phyloP scores from a whole-genome alignment of 2,888 invertebrate genomes.

The Galeruca laticollis region DNA sequence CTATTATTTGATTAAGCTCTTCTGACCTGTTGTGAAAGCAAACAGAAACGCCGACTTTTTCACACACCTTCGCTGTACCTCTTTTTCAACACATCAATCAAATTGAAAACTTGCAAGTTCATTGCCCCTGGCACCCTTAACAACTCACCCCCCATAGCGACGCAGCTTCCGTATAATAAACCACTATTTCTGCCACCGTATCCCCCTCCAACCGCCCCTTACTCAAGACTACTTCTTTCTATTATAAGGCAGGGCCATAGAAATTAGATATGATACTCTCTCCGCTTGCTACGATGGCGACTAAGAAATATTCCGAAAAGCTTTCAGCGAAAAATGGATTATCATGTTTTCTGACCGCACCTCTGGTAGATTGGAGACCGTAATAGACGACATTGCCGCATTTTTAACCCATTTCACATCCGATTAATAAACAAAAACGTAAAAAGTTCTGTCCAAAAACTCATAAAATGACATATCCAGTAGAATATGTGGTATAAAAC shows the following conservation, averaged over 20 bases:
- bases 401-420: neutral
- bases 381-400: slow-evolving; percentile 14
- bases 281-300: slow-evolving; percentile 21
- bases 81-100: slow-evolving; percentile 27
- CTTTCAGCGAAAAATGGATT: slow-evolving; percentile 47
- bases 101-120: slow-evolving; percentile 37
- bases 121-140: slow-evolving; percentile 44
- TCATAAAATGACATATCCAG: neutral
- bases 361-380: slow-evolving; percentile 26
- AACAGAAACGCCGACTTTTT: neutral
- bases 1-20: neutral
- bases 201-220: slow-evolving; percentile 7
- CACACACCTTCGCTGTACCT: slow-evolving; percentile 11
- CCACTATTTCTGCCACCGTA: slow-evolving; percentile 43
- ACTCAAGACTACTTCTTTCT: slow-evolving; percentile 31
- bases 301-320: slow-evolving; percentile 46
- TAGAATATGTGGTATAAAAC: neutral
- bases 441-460: neutral
- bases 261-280: slow-evolving; percentile 43
- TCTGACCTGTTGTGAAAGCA: neutral
- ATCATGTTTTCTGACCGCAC: slow-evolving; percentile 45
- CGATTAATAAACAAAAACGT: neutral
- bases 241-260: slow-evolving; percentile 35
- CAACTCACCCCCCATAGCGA: slow-evolving; percentile 42
- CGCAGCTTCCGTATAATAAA: slow-evolving; percentile 48